Conservation (phyloP, 2,797 vertebrate species). For the Okamejei kenojei region DNA sequence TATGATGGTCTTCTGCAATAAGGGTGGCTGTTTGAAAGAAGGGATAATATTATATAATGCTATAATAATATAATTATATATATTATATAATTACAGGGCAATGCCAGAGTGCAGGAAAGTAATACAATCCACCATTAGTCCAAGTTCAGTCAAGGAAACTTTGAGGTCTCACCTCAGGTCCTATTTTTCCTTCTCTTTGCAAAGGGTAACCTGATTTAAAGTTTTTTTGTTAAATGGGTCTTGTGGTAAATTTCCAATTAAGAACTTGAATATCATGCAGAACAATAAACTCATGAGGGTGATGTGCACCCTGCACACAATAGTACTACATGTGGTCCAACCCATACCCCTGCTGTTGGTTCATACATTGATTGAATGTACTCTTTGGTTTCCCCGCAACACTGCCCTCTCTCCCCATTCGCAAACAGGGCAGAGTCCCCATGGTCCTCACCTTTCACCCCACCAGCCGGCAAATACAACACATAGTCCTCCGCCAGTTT, state of each 20-base stretch:
- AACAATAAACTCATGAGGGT: too few relatives aligned
- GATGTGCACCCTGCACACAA: neutral
- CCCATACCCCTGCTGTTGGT: neutral
- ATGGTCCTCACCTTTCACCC: too few relatives aligned
- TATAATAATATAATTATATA: too few relatives aligned
- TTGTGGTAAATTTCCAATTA: neutral
- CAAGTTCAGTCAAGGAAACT: neutral
- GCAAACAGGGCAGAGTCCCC: too few relatives aligned
- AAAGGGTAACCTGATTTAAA: neutral
- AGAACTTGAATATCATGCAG: neutral
- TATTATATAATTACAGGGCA: constrained; percentile 50
- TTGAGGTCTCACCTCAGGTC: neutral
- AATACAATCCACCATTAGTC: neutral
- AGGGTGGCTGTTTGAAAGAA: constrained; percentile 67
- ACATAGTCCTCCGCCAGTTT: too few relatives aligned
- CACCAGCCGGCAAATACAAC: too few relatives aligned
- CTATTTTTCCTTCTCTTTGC: neutral
- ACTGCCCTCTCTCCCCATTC: too few relatives aligned
- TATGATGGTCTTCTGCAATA: constrained; percentile 68
- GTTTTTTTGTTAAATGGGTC: neutral
- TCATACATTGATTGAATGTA: neutral
- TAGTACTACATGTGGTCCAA: neutral
- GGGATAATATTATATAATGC: constrained; percentile 58
- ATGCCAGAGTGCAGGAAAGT: constrained; percentile 39
- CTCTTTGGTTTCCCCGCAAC: too few relatives aligned